Conservation (phyloP, 2,888 invertebrate species). For the Dascillus cervinus region DNA sequence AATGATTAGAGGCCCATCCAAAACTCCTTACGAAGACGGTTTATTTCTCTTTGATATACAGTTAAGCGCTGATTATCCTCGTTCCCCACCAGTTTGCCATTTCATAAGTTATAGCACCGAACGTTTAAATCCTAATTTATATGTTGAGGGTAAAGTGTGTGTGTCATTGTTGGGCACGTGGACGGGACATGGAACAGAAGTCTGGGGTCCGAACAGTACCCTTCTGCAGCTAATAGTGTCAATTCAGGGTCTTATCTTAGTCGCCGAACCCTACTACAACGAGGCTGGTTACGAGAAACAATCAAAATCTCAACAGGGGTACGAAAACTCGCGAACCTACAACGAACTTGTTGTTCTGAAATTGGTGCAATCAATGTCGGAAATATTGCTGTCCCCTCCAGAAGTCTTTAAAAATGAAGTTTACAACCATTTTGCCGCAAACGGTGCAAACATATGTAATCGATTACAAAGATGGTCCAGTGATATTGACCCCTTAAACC, state of each 20-base stretch:
- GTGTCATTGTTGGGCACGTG: conserved; percentile 92
- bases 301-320: conserved; percentile 81
- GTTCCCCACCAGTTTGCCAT: conserved; percentile 82
- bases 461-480: conserved; percentile 40
- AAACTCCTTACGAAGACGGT: conserved; percentile 93
- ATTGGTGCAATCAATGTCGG: conserved; percentile 83
- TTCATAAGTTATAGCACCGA: conserved; percentile 90
- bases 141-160: conserved; percentile 92
- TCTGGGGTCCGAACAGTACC: conserved; percentile 80
- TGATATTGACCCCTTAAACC: conserved; percentile 48
- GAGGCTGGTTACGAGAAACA: conserved; percentile 98
- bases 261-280: conserved; percentile 93
- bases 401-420: conserved; percentile 75
- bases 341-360: conserved; percentile 97
- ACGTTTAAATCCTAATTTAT: conserved; percentile 90
- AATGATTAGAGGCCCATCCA: conserved; percentile 86
- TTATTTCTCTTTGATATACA: conserved; percentile 93
- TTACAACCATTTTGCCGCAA: conserved; percentile 55
- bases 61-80: conserved; percentile 83
- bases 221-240: conserved; percentile 90
- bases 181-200: conserved; percentile 92
- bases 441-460: conserved; percentile 32
- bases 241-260: conserved; percentile 91
- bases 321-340: conserved; percentile 92
- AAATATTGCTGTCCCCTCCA: conserved; percentile 69